phyloP scores from a whole-genome alignment of 2,797 vertebrate species.

The Lateolabrax maculatus region DNA sequence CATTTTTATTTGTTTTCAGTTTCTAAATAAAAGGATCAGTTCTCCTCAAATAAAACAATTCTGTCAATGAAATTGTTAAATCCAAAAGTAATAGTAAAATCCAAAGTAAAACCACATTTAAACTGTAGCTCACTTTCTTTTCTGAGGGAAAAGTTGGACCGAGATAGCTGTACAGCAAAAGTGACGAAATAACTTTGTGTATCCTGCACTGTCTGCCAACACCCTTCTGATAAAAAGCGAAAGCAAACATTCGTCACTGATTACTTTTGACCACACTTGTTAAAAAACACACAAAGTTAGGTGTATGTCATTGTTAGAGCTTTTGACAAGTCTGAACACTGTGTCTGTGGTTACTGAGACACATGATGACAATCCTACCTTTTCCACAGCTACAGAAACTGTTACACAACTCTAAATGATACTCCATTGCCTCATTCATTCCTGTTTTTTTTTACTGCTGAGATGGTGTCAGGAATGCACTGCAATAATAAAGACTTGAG shows the following conservation, averaged over 20 bases:
- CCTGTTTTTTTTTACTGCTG: constrained; percentile 4
- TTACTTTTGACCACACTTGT: constrained; percentile 51
- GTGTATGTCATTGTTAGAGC: not conserved
- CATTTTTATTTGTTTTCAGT: not conserved
- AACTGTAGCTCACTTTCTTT: not conserved
- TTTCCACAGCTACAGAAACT: constrained; percentile 7
- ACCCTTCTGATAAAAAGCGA: constrained; percentile 55
- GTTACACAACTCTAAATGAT: not conserved
- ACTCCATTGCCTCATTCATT: constrained; percentile 3
- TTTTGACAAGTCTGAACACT: constrained; percentile 38
- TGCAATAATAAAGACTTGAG: not conserved
- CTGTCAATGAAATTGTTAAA: not conserved
- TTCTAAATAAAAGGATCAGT: too few relatives aligned
- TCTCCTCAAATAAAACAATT: not conserved
- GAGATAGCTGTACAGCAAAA: not conserved
- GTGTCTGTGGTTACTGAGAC: not conserved
- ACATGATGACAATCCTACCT: not conserved
- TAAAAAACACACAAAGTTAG: not conserved
- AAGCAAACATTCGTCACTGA: constrained; percentile 60
- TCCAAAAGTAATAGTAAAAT: constrained; percentile 2
- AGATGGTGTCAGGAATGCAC: constrained; percentile 5
- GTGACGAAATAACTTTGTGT: not conserved
- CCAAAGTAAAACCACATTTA: not conserved
- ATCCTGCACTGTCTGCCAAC: constrained; percentile 33
- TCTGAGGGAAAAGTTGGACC: not conserved